Base-by-base conservation (phyloP, 2,888 invertebrate species). In the Noctua janthe region DNA sequence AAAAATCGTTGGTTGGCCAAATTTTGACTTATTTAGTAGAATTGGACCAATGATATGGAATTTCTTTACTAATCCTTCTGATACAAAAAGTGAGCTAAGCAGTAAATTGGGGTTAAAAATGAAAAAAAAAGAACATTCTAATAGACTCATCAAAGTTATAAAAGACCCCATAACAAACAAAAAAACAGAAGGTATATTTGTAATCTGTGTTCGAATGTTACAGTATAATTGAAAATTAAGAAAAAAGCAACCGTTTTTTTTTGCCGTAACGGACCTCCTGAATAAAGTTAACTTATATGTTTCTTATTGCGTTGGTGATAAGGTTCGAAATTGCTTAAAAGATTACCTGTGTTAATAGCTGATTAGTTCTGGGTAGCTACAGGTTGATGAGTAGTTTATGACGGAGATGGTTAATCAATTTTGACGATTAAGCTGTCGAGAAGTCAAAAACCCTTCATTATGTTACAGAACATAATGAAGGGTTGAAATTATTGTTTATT, bases 371-470 rank as follows among this genome's bases (percentile, higher is more conserved):
- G 88, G 88, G 80, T 78, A 17, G 54, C 0, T 54, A 78, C 88
- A 88, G 84, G 89, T 89, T 89, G 84, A 81, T 86, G 88, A 90
- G 84, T 72, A 78, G 83, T 89, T 88, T 86, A 89, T 87, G 90
- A 90, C 85, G 85, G 71, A 56, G 85, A 88, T 80, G 71, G 82
- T 74, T 88, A 89, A 90, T 91, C 81, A 84, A 90, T 90, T 91
- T 81, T 80, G 86, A 76, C 83, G 87, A 88, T 89, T 88, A 88
- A 78, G 85, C 75, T 88, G 86, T 84, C 79, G 71, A 85, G 76
- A 84, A 80, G 64, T 35, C 62, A 17, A 17, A 29, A 62, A 62
- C 78, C 89, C 74, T 78, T 84, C 74, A 87, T 62, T 74, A 81
- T 23, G 47, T 70, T 73, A 43, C 54, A 74, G 67, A 35, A 15